Conservation (phyloP, 2,113 vertebrate species). For the Thermophis baileyi region DNA sequence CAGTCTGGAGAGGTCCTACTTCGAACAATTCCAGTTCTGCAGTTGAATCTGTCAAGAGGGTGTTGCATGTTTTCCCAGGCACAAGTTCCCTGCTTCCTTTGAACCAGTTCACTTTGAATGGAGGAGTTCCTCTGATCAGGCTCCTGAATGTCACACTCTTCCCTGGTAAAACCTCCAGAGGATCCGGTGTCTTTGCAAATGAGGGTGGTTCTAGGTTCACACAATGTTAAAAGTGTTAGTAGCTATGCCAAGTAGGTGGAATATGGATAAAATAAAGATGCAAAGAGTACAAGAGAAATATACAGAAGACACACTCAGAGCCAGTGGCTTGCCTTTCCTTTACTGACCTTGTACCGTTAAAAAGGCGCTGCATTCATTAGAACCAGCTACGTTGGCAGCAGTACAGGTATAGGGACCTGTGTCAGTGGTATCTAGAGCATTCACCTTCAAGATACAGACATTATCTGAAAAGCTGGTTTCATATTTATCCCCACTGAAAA, state of each 20-base stretch:
- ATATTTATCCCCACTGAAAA: conserved; percentile 83
- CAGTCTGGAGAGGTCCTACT: conserved; percentile 77
- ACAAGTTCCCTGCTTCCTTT: conserved; percentile 86
- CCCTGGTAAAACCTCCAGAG: conserved; percentile 86
- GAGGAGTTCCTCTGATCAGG: conserved; percentile 88
- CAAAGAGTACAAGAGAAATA: neutral
- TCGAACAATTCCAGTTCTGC: conserved; percentile 81
- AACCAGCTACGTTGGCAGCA: conserved; percentile 86
- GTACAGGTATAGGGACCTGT: conserved; percentile 85
- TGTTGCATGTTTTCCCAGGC: conserved; percentile 75
- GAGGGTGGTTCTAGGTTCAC: conserved; percentile 85
- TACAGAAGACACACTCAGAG: conserved; percentile 22
- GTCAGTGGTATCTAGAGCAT: conserved; percentile 79
- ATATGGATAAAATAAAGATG: conserved; percentile 22
- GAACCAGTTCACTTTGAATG: conserved; percentile 93
- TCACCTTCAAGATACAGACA: conserved; percentile 83
- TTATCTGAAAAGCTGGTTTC: conserved; percentile 87
- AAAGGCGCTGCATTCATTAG: conserved; percentile 81
- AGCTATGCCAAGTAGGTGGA: neutral
- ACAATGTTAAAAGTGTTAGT: conserved; percentile 2
- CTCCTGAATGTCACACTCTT: conserved; percentile 80
- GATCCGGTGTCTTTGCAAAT: conserved; percentile 89
- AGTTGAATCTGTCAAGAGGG: conserved; percentile 79
- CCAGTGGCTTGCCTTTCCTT: neutral
- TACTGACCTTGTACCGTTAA: conserved; percentile 93